A percentile compares a stretch with the other conserved stretches of the same genome.
phyloP scores from a whole-genome alignment of 1,140 invertebrate species.

The Coboldia fuscipes region DNA sequence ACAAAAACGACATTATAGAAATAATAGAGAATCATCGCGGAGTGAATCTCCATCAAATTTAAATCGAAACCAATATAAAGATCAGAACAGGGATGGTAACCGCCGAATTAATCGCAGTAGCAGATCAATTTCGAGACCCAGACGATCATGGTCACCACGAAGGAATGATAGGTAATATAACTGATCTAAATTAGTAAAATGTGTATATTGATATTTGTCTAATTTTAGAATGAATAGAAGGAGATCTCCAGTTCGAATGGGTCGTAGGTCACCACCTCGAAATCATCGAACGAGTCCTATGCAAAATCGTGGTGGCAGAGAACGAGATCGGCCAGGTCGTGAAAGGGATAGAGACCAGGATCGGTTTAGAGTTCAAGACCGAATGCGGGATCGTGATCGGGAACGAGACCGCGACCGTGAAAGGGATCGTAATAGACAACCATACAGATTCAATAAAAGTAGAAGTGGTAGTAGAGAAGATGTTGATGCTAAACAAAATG shows the following conservation, averaged over 20 bases:
- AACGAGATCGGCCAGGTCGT: conserved; percentile 14
- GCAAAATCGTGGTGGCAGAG: conserved; percentile 11
- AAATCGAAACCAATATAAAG: conserved; percentile 24
- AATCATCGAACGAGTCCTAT: neutral
- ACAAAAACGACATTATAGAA: conserved; percentile 66
- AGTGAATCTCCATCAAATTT: conserved; percentile 29
- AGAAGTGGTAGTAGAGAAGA: too few species aligned
- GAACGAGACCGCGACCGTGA: conserved; percentile 22
- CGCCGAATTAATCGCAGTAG: neutral
- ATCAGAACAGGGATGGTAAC: conserved; percentile 22
- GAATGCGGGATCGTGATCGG: conserved; percentile 20
- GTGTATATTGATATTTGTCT: too few species aligned
- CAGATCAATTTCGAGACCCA: neutral
- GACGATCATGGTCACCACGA: conserved; percentile 14
- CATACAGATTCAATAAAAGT: too few species aligned
- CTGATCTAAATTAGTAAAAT: neutral
- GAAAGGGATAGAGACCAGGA: conserved; percentile 20
- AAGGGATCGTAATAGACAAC: too few species aligned
- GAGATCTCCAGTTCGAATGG: neutral
- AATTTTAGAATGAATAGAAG: neutral
- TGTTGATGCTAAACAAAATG: too few species aligned
- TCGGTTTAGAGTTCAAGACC: conserved; percentile 23
- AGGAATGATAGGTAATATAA: neutral
- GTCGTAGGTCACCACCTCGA: neutral
- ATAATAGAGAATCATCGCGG: conserved; percentile 57